These are phyloP conservation scores for Pediacus dermestoides DNA, from an alignment of 2,888 invertebrate genomes.

Conservation along the genomic window DNA sequence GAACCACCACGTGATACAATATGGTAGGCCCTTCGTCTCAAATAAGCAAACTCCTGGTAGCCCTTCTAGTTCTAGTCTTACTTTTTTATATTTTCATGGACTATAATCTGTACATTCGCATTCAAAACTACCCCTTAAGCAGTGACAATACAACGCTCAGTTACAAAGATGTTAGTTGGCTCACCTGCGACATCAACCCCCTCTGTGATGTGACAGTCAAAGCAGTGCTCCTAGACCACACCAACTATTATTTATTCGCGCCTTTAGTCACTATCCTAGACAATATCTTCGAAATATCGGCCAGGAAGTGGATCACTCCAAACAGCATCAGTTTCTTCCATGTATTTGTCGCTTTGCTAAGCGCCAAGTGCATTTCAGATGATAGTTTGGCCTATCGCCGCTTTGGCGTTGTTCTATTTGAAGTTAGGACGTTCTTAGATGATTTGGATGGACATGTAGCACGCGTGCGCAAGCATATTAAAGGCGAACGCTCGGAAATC, in stretches of 20 bases:
- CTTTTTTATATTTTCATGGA: slow-evolving; percentile 72
- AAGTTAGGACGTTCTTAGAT: slow-evolving; percentile 78
- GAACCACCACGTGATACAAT: slow-evolving; percentile 29
- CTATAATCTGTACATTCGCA: slow-evolving; percentile 64
- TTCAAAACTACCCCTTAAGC: slow-evolving; percentile 65
- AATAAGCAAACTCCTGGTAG: slow-evolving; percentile 65
- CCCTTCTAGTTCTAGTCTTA: slow-evolving; percentile 56
- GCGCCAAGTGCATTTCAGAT: slow-evolving; percentile 72
- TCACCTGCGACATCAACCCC: slow-evolving; percentile 71
- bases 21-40: slow-evolving; percentile 74
- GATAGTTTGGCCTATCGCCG: slow-evolving; percentile 69
- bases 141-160: slow-evolving; percentile 41
- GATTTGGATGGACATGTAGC: slow-evolving; percentile 86
- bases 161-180: slow-evolving; percentile 58
- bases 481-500: slow-evolving; percentile 76
- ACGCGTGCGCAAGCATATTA: slow-evolving; percentile 68
- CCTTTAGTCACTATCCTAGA: slow-evolving; percentile 75
- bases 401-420: slow-evolving; percentile 72
- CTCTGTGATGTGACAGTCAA: slow-evolving; percentile 80
- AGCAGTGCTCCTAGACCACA: slow-evolving; percentile 75
- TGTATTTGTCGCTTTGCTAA: slow-evolving; percentile 68
- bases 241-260: slow-evolving; percentile 79
- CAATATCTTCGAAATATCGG: slow-evolving; percentile 52
- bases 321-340: slow-evolving; percentile 81
- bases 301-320: slow-evolving; percentile 63